Conservation (phyloP, 2,888 invertebrate genomes). For the Drosophila rubida region DNA sequence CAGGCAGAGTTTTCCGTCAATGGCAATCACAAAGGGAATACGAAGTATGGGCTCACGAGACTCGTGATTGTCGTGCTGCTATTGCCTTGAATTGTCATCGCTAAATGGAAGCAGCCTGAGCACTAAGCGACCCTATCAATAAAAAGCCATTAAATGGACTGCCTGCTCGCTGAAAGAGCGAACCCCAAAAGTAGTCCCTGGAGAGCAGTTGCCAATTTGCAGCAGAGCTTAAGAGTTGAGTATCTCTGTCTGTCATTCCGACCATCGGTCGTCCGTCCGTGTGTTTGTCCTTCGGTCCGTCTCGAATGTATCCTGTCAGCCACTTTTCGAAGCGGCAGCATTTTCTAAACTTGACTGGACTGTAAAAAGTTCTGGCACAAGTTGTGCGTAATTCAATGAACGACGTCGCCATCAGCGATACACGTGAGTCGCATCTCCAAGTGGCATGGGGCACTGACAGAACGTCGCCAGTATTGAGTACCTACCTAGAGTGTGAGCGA, state of each 20-base stretch:
- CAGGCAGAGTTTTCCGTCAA: no score
- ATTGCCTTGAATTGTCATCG: not conserved
- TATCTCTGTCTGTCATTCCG: constrained; percentile 1
- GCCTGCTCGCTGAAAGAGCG: constrained; percentile 23
- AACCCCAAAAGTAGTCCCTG: constrained; percentile 49
- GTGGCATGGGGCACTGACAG: constrained; percentile 11
- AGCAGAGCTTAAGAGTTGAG: constrained; percentile 31
- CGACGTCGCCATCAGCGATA: constrained; percentile 60
- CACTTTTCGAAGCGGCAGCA: constrained; percentile 59
- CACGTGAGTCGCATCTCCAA: constrained; percentile 66
- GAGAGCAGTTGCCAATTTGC: constrained; percentile 55
- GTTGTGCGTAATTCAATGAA: constrained; percentile 75
- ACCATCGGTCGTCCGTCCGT: not conserved
- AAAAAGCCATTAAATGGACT: constrained; percentile 56
- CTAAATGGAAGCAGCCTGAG: not conserved
- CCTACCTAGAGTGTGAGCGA: not conserved
- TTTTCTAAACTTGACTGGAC: constrained; percentile 52
- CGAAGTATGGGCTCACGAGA: not conserved
- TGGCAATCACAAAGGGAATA: no score
- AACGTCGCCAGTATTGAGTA: constrained; percentile 10
- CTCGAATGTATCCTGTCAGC: constrained; percentile 49
- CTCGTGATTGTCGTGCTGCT: not conserved
- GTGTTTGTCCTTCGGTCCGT: not conserved
- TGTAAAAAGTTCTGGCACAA: constrained; percentile 42
- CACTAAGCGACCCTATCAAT: constrained; percentile 60